Conservation (phyloP, 1,140 invertebrate genomes). For the Drosophila truncata region DNA sequence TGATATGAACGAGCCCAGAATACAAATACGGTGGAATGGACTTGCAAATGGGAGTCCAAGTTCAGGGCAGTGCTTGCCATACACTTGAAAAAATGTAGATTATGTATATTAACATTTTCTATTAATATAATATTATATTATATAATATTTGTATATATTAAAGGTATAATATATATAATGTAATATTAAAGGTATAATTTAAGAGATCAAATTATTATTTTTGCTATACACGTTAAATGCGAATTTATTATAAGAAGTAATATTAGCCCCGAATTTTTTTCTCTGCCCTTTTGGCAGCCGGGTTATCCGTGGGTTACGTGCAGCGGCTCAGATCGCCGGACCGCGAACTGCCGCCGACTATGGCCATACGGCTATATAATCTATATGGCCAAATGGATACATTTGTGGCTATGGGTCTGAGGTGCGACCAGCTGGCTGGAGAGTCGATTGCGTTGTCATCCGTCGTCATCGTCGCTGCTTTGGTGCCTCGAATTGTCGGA, state of each 20-base stretch:
- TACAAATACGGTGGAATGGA: constrained; percentile 43
- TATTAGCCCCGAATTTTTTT: not conserved
- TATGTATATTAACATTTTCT: no score
- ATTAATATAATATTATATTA: no score
- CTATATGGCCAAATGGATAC: constrained; percentile 6
- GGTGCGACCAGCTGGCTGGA: constrained; percentile 27
- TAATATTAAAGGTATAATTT: no score
- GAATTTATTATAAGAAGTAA: not conserved
- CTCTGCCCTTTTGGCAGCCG: not conserved
- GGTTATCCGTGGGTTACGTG: constrained; percentile 61
- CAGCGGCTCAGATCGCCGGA: constrained; percentile 35
- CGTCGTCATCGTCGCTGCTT: constrained; percentile 23
- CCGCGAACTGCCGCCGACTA: constrained; percentile 7
- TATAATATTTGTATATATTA: no score
- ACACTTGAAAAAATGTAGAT: not conserved
- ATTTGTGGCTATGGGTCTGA: not conserved
- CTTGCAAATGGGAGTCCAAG: constrained; percentile 28
- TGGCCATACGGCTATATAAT: constrained; percentile 11
- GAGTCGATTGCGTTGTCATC: constrained; percentile 4
- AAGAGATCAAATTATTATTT: not conserved
- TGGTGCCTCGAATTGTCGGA: not conserved
- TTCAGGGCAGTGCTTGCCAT: constrained; percentile 40
- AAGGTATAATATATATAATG: no score
- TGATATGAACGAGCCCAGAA: constrained; percentile 37
- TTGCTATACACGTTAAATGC: not conserved